Evolutionary conservation across 2,888 invertebrate genomes (phyloP).

Genomic region (Pseudococcus jackbeardsleyi): DNA sequence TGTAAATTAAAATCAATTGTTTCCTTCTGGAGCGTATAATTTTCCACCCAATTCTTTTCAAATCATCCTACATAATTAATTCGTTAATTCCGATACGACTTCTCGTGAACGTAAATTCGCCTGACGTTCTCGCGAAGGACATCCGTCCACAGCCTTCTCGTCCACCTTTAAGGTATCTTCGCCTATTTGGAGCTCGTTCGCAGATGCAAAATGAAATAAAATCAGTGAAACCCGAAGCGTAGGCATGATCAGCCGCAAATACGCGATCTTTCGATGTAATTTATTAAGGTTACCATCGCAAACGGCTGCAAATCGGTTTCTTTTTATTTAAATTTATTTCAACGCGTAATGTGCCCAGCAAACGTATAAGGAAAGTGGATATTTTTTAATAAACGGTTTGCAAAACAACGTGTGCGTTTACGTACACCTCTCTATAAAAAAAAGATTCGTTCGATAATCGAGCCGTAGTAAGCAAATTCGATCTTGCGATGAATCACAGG

Average conservation of each 20-base stretch:
- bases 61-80: conserved; percentile 27
- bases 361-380: conserved; percentile 15
- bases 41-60: conserved; percentile 6
- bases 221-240: conserved; percentile 18
- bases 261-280: conserved; percentile 23
- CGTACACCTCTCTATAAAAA: neutral
- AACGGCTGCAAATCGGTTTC: conserved; percentile 10
- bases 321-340: conserved; percentile 36
- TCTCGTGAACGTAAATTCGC: conserved; percentile 9
- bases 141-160: neutral
- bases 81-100: conserved; percentile 14
- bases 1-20: neutral
- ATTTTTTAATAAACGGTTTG: conserved; percentile 17
- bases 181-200: neutral
- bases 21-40: neutral
- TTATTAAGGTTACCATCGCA: conserved; percentile 20
- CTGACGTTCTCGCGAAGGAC: conserved; percentile 20
- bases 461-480: neutral
- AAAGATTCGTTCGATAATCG: neutral
- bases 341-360: neutral
- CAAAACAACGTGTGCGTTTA: neutral
- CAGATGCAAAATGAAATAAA: neutral
- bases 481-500: conserved; percentile 25
- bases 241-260: neutral
- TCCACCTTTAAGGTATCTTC: conserved; percentile 15